A percentile compares a stretch with the other conserved stretches of the same genome.
Conservation (phyloP, 2,888 invertebrate species). For the Coleophora deauratella region DNA sequence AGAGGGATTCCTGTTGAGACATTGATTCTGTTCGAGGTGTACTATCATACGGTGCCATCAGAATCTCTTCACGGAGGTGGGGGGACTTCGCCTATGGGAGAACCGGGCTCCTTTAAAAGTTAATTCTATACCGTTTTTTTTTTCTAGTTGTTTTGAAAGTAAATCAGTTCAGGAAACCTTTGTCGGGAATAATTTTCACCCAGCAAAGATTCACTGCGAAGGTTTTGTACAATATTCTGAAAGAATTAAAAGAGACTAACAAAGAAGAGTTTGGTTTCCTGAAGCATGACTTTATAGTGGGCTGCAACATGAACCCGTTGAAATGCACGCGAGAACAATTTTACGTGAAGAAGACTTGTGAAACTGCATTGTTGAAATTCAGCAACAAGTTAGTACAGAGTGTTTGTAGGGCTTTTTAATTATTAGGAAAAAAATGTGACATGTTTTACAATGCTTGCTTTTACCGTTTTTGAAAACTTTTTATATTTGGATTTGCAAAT, state of each 20-base stretch:
- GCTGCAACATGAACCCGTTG: conserved; percentile 74
- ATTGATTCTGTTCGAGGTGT: too few relatives aligned
- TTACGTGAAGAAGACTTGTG: conserved; percentile 70
- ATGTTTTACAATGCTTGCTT: too few relatives aligned
- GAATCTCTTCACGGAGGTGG: too few relatives aligned
- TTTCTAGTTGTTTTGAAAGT: conserved; percentile 30
- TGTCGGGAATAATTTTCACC: conserved; percentile 83
- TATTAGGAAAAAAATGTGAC: too few relatives aligned
- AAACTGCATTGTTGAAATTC: conserved; percentile 65
- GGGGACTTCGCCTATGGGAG: too few relatives aligned
- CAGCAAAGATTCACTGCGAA: conserved; percentile 83
- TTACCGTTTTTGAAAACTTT: too few relatives aligned
- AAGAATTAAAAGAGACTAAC: conserved; percentile 56
- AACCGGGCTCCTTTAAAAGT: neutral
- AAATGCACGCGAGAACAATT: conserved; percentile 71
- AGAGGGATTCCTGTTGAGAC: too few relatives aligned
- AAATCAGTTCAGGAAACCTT: conserved; percentile 47
- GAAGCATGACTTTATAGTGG: conserved; percentile 82
- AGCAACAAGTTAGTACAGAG: conserved; percentile 42
- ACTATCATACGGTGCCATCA: too few relatives aligned
- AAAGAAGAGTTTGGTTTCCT: conserved; percentile 70
- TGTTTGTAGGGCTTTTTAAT: too few relatives aligned
- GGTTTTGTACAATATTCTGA: conserved; percentile 79
- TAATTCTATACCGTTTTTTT: neutral
- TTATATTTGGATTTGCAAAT: too few relatives aligned